phyloP scores from a whole-genome alignment of 2,113 vertebrate species.

The Anser brachyrhynchus region DNA sequence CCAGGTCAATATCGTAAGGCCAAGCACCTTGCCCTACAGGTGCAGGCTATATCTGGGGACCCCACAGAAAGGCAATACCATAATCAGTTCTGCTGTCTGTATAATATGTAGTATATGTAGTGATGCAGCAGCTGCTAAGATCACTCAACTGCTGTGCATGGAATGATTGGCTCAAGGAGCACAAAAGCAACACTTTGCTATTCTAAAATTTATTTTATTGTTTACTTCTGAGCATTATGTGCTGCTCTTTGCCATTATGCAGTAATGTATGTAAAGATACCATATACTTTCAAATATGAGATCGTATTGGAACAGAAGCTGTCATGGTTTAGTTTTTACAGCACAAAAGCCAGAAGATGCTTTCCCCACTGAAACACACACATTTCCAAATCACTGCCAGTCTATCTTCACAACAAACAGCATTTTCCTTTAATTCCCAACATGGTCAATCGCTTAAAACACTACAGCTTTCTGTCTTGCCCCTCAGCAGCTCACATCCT shows the following conservation, averaged over 20 bases:
- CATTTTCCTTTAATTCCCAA: not conserved
- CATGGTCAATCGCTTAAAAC: accelerated
- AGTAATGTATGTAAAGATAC: accelerated
- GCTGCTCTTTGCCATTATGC: not conserved
- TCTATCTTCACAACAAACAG: not conserved
- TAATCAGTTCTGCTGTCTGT: not conserved
- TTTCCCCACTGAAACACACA: not conserved
- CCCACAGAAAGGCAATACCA: not conserved
- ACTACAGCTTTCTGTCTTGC: not conserved
- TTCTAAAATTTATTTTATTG: not conserved
- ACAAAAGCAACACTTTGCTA: not conserved
- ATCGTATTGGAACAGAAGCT: not conserved
- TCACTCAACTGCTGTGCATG: not conserved
- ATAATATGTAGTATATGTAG: accelerated
- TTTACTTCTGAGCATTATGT: not conserved
- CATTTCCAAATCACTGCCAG: not conserved
- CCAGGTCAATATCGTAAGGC: not conserved
- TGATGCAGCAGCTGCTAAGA: not conserved
- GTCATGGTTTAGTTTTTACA: not conserved
- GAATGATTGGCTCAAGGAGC: not conserved
- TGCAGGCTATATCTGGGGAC: not conserved
- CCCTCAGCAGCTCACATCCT: not conserved
- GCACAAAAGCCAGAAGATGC: too few species aligned
- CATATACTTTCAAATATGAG: not conserved
- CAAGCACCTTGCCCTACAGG: accelerated